Conservation (phyloP, 2,113 vertebrate genomes). For the Macrotus californicus region DNA sequence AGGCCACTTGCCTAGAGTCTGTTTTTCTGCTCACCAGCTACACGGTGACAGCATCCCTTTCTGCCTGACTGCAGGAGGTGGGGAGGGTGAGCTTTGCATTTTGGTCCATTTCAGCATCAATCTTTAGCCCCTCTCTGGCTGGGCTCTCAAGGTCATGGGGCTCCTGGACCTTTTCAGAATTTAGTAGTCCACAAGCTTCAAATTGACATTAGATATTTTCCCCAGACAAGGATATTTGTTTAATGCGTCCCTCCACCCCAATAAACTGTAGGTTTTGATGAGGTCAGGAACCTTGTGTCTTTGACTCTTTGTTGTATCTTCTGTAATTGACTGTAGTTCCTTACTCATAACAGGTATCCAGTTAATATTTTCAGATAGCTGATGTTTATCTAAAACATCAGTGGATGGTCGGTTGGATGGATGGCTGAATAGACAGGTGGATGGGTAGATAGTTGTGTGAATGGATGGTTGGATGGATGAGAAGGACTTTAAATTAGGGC, state of each 20-base stretch:
- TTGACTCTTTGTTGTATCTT: conserved; percentile 6
- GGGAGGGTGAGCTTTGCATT: neutral
- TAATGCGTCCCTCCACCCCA: neutral
- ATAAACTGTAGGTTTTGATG: neutral
- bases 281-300: neutral
- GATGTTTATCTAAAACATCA: neutral
- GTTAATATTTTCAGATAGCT: neutral
- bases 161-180: neutral
- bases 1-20: neutral
- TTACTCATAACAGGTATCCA: neutral
- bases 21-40: neutral
- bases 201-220: neutral
- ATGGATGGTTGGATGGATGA: neutral
- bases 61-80: neutral
- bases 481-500: neutral
- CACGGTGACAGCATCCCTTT: neutral
- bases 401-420: neutral
- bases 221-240: neutral
- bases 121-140: neutral
- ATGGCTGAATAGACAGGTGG: neutral
- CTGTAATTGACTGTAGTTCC: neutral
- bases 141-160: neutral
- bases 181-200: neutral
- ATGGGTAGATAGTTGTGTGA: neutral
- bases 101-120: neutral